These are phyloP conservation scores for Bergia sp. DNA, from an alignment of 92 coral and sea anemone species.

Conservation along the genomic window DNA sequence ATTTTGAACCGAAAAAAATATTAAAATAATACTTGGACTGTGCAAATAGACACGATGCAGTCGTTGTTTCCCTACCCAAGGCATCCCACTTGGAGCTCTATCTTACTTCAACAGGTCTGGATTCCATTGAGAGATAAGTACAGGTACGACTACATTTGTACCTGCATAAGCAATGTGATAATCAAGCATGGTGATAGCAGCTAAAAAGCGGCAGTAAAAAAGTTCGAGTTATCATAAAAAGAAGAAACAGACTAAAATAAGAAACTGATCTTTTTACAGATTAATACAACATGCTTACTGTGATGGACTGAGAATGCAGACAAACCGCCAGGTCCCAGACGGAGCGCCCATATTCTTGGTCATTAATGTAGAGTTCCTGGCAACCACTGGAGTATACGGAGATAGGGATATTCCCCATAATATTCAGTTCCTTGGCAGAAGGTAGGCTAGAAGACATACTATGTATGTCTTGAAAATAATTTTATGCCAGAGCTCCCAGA, in stretches of 20 bases:
- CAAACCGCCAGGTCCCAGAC: constrained; percentile 51
- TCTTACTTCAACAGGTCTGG: constrained; percentile 39
- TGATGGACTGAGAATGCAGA: constrained; percentile 41
- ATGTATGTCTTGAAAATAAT: neutral
- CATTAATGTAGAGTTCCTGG: constrained; percentile 34
- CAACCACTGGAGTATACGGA: constrained; percentile 1
- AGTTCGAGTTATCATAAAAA: neutral
- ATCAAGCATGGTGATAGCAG: neutral
- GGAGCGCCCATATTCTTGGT: constrained; percentile 43
- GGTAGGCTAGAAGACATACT: constrained; percentile 10
- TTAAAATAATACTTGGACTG: too few relatives aligned
- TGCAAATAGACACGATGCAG: constrained; percentile 47
- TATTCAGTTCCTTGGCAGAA: constrained; percentile 30
- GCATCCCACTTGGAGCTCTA: constrained; percentile 42
- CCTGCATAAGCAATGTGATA: constrained; percentile 20
- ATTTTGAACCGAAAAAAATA: too few relatives aligned
- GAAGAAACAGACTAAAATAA: neutral
- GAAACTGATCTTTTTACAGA: constrained; percentile 30
- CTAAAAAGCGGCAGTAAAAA: neutral
- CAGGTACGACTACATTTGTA: neutral
- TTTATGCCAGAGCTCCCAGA: neutral
- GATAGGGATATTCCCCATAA: constrained; percentile 34
- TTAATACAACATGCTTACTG: constrained; percentile 52
- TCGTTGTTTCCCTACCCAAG: constrained; percentile 25
- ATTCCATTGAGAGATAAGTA: constrained; percentile 38